These are phyloP conservation scores for Bombyx huttoni DNA, from an alignment of 2,888 invertebrate genomes.

Conservation along the genomic window DNA sequence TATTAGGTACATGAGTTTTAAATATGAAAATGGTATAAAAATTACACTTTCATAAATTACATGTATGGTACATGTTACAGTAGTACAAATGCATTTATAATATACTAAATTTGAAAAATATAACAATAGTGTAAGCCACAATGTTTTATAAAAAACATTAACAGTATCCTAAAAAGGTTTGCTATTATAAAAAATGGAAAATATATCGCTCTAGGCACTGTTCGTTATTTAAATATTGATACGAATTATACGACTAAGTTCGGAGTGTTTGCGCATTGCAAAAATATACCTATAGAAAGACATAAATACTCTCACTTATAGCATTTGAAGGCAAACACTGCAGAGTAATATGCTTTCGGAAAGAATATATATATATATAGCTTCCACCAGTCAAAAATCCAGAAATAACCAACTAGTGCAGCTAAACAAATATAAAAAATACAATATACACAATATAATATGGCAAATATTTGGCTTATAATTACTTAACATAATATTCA, in stretches of 20 bases:
- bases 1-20: conserved; percentile 68
- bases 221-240: conserved; percentile 5
- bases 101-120: conserved; percentile 66
- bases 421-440: conserved; percentile 47
- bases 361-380: conserved; percentile 1
- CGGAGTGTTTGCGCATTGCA: conserved; percentile 16
- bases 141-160: conserved; percentile 51
- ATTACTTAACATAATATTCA: conserved; percentile 25
- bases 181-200: conserved; percentile 42
- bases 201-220: conserved; percentile 59
- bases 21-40: conserved; percentile 72
- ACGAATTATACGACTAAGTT: conserved; percentile 7
- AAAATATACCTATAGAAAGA: conserved; percentile 34
- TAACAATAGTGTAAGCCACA: conserved; percentile 66
- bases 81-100: conserved; percentile 60
- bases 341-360: conserved; percentile 50
- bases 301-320: conserved; percentile 41
- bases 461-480: conserved; percentile 72
- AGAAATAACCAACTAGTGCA: conserved; percentile 16
- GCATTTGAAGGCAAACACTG: conserved; percentile 65
- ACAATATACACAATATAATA: conserved; percentile 41
- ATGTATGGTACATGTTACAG: conserved; percentile 37
- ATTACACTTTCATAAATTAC: conserved; percentile 67
- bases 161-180: conserved; percentile 38
- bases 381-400: conserved; percentile 8